These are phyloP conservation scores for Phrynocephalus versicolor DNA, from an alignment of 2,113 vertebrate genomes.

Conservation along the genomic window DNA sequence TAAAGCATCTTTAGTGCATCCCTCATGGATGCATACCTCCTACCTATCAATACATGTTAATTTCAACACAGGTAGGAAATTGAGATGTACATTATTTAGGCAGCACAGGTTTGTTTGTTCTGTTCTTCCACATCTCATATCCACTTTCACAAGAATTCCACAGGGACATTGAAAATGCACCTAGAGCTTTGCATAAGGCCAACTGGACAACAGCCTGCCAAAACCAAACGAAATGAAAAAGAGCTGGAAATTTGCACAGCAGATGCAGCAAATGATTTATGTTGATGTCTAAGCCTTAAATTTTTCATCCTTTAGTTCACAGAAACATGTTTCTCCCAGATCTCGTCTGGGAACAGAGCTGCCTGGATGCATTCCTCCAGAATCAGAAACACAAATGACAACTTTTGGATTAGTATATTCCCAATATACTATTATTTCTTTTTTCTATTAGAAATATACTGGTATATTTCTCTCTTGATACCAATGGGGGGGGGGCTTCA, in stretches of 20 bases:
- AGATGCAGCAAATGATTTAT: not conserved
- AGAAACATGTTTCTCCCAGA: not conserved
- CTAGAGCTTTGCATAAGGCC: not conserved
- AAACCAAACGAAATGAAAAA: not conserved
- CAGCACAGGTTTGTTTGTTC: not conserved
- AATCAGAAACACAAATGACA: not conserved
- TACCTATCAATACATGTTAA: not conserved
- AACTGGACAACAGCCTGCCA: not conserved
- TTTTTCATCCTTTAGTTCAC: not conserved
- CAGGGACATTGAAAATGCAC: not conserved
- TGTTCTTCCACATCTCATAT: not conserved
- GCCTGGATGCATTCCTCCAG: not conserved
- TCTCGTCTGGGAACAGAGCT: not conserved
- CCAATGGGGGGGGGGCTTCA: conserved; percentile 7
- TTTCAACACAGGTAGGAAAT: not conserved
- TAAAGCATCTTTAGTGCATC: not conserved
- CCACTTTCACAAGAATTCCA: not conserved
- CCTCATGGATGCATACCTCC: not conserved
- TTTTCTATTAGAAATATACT: too few relatives aligned
- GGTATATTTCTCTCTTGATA: not conserved
- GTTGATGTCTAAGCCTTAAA: not conserved
- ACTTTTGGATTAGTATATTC: not conserved
- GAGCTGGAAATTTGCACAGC: not conserved
- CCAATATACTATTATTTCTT: too few relatives aligned
- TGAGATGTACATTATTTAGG: not conserved